These are phyloP conservation scores for Rhinoptilus africanus DNA, from an alignment of 2,113 vertebrate genomes.

Conservation along the genomic window DNA sequence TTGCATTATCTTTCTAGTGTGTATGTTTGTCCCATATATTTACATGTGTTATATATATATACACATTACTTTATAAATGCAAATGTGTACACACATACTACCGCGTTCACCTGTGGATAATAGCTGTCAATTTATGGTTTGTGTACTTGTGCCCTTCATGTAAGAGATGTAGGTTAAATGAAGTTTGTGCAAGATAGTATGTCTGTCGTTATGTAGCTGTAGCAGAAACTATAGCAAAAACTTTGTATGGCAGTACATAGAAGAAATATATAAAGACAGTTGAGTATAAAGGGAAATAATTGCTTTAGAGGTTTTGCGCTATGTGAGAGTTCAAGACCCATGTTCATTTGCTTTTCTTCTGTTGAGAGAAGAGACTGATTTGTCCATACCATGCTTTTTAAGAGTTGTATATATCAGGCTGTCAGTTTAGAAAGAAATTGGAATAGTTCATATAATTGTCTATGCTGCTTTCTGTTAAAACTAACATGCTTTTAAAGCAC, in stretches of 20 bases:
- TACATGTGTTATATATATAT: neutral
- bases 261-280: neutral
- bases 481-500: neutral
- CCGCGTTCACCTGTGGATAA: neutral
- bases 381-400: neutral
- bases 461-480: neutral
- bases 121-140: neutral
- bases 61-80: neutral
- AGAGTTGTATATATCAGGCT: neutral
- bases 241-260: neutral
- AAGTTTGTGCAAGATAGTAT: neutral
- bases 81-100: no score
- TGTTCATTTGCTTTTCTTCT: neutral
- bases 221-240: neutral
- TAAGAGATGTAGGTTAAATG: neutral
- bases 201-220: neutral
- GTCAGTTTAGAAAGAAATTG: neutral
- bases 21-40: neutral
- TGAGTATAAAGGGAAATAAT: neutral
- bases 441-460: neutral
- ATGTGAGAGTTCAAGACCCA: fast-evolving
- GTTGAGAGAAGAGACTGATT: neutral
- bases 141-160: neutral
- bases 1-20: neutral
- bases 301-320: neutral